Base-by-base conservation (phyloP, 37 sponge, comb jelly and placozoan species). In the Mnemiopsis leidyi region DNA sequence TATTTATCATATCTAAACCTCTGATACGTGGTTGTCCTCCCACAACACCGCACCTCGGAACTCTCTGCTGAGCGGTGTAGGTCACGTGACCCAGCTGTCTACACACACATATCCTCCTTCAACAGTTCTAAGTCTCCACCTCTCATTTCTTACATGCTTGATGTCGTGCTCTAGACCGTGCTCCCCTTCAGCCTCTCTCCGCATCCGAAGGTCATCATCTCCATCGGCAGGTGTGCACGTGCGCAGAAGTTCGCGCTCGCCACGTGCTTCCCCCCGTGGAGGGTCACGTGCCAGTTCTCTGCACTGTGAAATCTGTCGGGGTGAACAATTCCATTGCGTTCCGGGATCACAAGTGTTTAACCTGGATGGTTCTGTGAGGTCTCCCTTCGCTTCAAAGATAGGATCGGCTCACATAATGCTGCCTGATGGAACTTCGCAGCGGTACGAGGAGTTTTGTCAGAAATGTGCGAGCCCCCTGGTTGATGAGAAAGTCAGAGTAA, bases 381-480 rank as follows among this genome's bases (percentile, higher is more conserved):
- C 75, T 71, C 25, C 2, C 75, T 71, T 23, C 75, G 3, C 3
- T 5, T 71, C 75, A 23, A 28, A 71, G 75, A 71, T 71, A 23
- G 75, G n/a, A 71, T 5, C 75, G 5, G 75, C 75, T 29, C 30
- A 71, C n/a, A 18, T 71, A 23, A 71, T 71, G 75, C 75, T 71
- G 30, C 75, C 75, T 71, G 75, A 71, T 18, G 75, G 75, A 3
- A 71, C 75, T 28, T 71, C 25, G n/a, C 75, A 71, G 75, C 5
- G 75, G n/a, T 71, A 71, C 75, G 75, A 71, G 3, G 75, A 71
- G 30, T 71, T 71, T 25, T 71, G 75, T 71, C 75, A 71, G 75
- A 71, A 71, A 25, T 71, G 75, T 18, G 5, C 75, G n/a, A 71
- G 75, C 20, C 75, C 75, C 2, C 3, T 71, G n/a, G 30, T 18